Percentiles rank a stretch among this genome's conserved stretches.
Conservation (phyloP, 30 jellyfish, hydroid and myxozoan species). For the Morbakka virulenta region DNA sequence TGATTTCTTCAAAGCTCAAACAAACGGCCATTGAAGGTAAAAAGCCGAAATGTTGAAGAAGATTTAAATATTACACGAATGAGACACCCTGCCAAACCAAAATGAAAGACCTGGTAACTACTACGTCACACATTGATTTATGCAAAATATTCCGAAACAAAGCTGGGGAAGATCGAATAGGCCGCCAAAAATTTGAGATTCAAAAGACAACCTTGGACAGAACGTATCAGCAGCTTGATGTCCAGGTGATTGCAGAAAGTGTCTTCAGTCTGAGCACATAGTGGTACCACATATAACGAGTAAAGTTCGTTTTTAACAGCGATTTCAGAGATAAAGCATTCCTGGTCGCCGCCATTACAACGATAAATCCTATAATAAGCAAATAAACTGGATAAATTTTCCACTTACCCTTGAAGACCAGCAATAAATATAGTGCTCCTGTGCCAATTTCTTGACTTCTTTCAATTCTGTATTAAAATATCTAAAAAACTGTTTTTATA, state of each 20-base stretch:
- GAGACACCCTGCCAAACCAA: background rate
- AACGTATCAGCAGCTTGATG: background rate
- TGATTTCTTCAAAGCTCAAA: too few relatives aligned
- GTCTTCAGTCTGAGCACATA: background rate
- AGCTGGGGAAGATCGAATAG: background rate
- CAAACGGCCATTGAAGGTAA: too few relatives aligned
- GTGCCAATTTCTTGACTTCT: too few relatives aligned
- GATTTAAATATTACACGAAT: too few relatives aligned
- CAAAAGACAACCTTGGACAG: background rate
- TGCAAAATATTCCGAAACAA: background rate
- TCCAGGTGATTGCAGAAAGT: background rate
- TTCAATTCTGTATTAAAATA: background rate
- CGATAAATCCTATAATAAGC: background rate
- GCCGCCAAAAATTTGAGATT: background rate
- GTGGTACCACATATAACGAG: background rate
- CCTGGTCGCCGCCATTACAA: background rate
- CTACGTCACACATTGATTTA: background rate
- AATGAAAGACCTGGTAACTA: background rate
- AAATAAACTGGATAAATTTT: background rate
- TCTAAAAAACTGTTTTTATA: too few relatives aligned
- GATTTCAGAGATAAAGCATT: background rate
- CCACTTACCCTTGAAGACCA: background rate
- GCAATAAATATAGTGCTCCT: background rate
- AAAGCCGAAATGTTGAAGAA: too few relatives aligned
- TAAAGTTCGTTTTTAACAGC: background rate